phyloP scores from a whole-genome alignment of 2,113 vertebrate species.

The Platichthys flesus region DNA sequence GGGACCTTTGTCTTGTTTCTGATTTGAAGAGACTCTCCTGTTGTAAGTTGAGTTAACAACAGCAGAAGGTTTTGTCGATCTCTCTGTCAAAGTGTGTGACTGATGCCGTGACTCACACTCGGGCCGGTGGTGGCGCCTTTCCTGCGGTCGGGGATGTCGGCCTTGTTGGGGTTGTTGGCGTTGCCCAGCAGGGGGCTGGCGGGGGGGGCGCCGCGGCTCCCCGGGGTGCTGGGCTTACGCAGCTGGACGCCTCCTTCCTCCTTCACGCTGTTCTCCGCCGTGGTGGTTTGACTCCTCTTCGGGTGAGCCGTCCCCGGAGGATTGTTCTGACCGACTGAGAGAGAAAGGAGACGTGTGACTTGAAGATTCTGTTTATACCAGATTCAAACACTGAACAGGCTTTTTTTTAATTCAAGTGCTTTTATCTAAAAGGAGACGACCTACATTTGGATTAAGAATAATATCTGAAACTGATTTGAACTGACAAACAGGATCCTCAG shows the following conservation, averaged over 20 bases:
- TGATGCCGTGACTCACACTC: slow-evolving; percentile 84
- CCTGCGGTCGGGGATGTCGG: slow-evolving; percentile 97
- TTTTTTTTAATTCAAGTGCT: neutral
- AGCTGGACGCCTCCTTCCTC: slow-evolving; percentile 89
- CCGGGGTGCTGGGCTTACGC: slow-evolving; percentile 86
- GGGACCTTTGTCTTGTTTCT: no score
- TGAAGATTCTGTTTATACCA: no score
- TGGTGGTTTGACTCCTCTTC: slow-evolving; percentile 92
- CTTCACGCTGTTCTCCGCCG: slow-evolving; percentile 88
- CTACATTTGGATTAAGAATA: neutral
- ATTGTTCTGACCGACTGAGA: slow-evolving; percentile 88
- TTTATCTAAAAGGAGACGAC: neutral
- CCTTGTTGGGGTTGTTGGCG: slow-evolving; percentile 97
- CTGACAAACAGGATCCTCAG: neutral
- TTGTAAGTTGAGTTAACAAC: no score
- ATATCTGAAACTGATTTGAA: slow-evolving; percentile 3
- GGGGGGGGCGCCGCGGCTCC: slow-evolving; percentile 88
- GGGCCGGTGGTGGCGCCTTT: slow-evolving; percentile 88
- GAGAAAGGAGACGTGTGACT: neutral
- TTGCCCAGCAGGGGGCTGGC: slow-evolving; percentile 95
- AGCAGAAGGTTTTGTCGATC: no score
- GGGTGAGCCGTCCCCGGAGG: slow-evolving; percentile 88
- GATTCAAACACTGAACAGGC: neutral
- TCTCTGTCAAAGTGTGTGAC: no score
- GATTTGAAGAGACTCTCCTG: no score